A percentile compares a stretch with the other conserved stretches of the same genome.
phyloP scores from a whole-genome alignment of 1,140 invertebrate genomes.

The Achatina immaculata region DNA sequence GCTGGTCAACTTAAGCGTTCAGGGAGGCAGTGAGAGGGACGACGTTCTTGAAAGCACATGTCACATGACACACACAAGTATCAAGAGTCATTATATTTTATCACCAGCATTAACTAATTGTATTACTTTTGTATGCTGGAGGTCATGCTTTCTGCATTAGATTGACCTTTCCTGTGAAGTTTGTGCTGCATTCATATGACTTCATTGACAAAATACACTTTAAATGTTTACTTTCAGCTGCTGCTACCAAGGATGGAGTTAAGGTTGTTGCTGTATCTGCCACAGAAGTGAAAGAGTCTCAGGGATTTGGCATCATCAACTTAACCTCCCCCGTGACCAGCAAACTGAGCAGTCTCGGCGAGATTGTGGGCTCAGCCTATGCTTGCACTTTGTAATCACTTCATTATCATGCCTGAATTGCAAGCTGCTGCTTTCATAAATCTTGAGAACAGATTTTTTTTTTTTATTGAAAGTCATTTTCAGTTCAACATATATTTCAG shows the following conservation, averaged over 20 bases:
- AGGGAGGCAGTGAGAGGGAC: no score
- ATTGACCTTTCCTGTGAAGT: no score
- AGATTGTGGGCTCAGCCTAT: slow-evolving; percentile 26
- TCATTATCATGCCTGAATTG: neutral
- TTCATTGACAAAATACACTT: no score
- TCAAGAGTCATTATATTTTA: no score
- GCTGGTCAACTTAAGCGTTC: no score
- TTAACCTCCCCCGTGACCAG: slow-evolving; percentile 28
- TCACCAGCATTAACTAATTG: no score
- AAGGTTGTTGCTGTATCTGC: slow-evolving; percentile 42
- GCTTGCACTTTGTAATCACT: neutral
- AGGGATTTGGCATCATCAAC: slow-evolving; percentile 45
- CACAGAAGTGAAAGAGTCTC: slow-evolving; percentile 30
- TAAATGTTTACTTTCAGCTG: slow-evolving; percentile 47
- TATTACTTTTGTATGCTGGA: no score
- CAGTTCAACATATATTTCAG: neutral
- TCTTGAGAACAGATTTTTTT: neutral
- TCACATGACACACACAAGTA: no score
- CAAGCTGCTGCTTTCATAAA: neutral
- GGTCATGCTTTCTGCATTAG: no score
- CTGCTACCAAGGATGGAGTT: slow-evolving; percentile 42
- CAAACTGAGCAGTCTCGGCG: slow-evolving; percentile 39
- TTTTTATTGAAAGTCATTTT: neutral
- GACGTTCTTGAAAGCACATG: no score
- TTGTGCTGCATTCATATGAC: no score